Percentiles rank a stretch among this genome's conserved stretches.
phyloP scores from a whole-genome alignment of 2,888 invertebrate species.

The Hydriomena furcata region DNA sequence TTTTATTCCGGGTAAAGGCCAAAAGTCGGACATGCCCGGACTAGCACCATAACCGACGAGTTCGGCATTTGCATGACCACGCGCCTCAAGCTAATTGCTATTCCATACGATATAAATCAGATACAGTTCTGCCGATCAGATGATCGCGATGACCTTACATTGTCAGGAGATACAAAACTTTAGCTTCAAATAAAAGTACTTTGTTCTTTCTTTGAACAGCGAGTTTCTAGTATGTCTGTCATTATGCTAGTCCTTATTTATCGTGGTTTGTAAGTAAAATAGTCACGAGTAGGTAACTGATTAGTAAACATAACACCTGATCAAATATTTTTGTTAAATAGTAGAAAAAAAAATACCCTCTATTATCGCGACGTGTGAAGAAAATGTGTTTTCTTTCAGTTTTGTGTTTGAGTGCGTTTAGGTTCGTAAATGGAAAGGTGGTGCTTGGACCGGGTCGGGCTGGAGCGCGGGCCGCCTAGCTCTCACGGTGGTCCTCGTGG shows the following conservation, averaged over 20 bases:
- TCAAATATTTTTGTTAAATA: background rate
- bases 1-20: constrained; percentile 12
- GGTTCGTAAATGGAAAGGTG: constrained; percentile 21
- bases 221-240: background rate
- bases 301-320: constrained; percentile 3
- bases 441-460: constrained; percentile 33
- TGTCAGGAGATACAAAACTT: constrained; percentile 16
- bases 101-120: constrained; percentile 71
- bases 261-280: background rate
- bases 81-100: constrained; percentile 64
- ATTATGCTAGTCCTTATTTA: background rate
- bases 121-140: constrained; percentile 47
- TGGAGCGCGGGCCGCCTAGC: constrained; percentile 69
- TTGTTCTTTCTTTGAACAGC: background rate
- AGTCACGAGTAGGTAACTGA: background rate
- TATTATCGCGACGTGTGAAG: background rate
- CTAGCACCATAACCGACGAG: constrained; percentile 35
- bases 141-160: constrained; percentile 49
- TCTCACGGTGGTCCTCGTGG: constrained; percentile 83
- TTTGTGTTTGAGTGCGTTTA: constrained; percentile 5
- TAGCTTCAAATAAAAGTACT: background rate
- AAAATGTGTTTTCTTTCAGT: background rate
- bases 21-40: constrained; percentile 21
- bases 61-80: constrained; percentile 70
- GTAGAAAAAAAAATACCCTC: too few species aligned